Evolutionary conservation across 1,140 invertebrate species (phyloP), one percentile per base, ranked within the genome.

Genomic region (Stenopsyche tienmushanensis): DNA sequence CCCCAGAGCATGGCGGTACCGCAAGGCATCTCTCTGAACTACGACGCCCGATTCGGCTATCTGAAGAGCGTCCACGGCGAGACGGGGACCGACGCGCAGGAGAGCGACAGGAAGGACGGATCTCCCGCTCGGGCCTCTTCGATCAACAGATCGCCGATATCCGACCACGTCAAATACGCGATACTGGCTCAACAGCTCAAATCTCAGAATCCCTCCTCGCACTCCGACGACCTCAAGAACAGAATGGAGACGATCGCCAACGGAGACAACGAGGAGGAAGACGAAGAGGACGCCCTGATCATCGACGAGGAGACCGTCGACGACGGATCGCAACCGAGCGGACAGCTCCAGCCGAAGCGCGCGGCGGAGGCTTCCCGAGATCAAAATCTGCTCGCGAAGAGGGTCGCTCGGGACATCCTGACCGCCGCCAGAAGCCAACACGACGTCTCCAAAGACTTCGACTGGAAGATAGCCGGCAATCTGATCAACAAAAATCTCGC

Each of bases 131-230:
- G n/a, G n/a, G 5, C 13, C 29, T 7, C 5, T 13, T 34, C 29
- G 5, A 13, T 5, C 5, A 34, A 34, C 13, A 13, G 5, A 13
- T 7, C 13, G 29, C 45, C 29, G 62, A 83, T 90, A 21, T 85
- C 88, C 3, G 88, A 90, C 59, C 86, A 92, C 64, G 87, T 93
- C 0, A 91, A 92, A 67, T 89, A 87, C 58, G 90, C 90, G 0
- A 86, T 93, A 54, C 65, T 90, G 58, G 87, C 90, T 5, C 88
- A 91, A 68, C 89, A 92, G 69, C 75, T 91, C 15, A 89, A 91
- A 71, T 82, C 82, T 66, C 82, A 83, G 17, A 72, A 83, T 62
- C 73, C 69, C 66, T 73, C 71, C 71, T 76, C 70, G 45, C 71
- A 25, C 18, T 18, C 24, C 7, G 77, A 80, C 26, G 77, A 72